Conservation (phyloP, 2,113 vertebrate species). For the Euleptes europaea region DNA sequence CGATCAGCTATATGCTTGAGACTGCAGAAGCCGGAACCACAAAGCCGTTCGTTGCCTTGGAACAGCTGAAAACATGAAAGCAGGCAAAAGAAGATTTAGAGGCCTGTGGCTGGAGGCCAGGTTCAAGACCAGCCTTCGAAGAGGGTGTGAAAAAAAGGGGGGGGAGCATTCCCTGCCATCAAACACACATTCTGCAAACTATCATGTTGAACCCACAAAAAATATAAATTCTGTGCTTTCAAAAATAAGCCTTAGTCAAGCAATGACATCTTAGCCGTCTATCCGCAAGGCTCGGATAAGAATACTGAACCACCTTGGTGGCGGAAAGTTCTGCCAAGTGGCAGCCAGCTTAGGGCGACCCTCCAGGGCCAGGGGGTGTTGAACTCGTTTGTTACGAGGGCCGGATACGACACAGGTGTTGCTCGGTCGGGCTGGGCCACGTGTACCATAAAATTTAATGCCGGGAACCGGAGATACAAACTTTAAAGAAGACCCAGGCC, state of each 20-base stretch:
- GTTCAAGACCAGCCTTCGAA: neutral
- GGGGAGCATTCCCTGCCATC: fast-evolving
- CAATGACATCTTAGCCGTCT: neutral
- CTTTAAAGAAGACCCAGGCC: too few relatives aligned
- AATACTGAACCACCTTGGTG: neutral
- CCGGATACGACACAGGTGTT: too few relatives aligned
- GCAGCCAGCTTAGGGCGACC: too few relatives aligned
- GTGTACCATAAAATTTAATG: too few relatives aligned
- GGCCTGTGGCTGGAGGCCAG: fast-evolving
- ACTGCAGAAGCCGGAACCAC: fast-evolving
- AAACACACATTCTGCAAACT: neutral
- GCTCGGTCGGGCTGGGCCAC: too few relatives aligned
- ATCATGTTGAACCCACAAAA: fast-evolving
- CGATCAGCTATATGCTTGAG: neutral
- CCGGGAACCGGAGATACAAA: too few relatives aligned
- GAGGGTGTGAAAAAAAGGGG: neutral
- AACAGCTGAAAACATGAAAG: neutral
- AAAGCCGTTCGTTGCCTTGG: neutral
- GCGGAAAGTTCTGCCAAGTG: too few relatives aligned
- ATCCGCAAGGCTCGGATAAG: neutral
- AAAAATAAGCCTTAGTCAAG: neutral
- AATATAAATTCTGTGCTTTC: neutral
- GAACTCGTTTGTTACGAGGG: too few relatives aligned
- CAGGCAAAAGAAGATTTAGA: neutral
- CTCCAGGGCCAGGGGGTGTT: too few relatives aligned